These are phyloP conservation scores for Cotesia congregata DNA, from an alignment of 2,888 invertebrate species.

Conservation along the genomic window DNA sequence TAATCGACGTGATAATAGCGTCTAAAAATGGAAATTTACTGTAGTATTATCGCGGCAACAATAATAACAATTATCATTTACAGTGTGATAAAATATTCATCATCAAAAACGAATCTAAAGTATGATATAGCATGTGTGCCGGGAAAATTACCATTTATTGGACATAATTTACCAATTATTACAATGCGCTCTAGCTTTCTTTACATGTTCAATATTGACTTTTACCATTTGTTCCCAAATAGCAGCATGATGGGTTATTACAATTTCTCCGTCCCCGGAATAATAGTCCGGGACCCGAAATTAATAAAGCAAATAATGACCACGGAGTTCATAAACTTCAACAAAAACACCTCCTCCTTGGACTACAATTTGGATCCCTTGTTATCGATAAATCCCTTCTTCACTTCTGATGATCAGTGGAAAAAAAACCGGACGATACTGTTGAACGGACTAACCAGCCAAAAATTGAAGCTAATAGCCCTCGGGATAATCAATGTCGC, in stretches of 20 bases:
- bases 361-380: conserved; percentile 53
- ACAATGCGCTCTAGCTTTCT: conserved; percentile 24
- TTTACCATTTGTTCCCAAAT: conserved; percentile 45
- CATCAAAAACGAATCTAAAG: conserved; percentile 22
- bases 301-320: conserved; percentile 56
- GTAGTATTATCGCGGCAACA: neutral
- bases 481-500: conserved; percentile 47
- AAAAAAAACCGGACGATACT: conserved; percentile 42
- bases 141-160: conserved; percentile 49
- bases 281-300: conserved; percentile 57
- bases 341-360: conserved; percentile 46
- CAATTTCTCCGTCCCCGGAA: conserved; percentile 46
- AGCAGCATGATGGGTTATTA: conserved; percentile 57
- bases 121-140: conserved; percentile 43
- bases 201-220: conserved; percentile 25
- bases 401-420: conserved; percentile 55
- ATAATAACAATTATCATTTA: neutral
- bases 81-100: neutral
- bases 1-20: too few species aligned
- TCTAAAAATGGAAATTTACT: neutral
- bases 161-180: conserved; percentile 49
- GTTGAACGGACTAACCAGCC: conserved; percentile 38
- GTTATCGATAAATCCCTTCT: conserved; percentile 57
- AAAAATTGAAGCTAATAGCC: conserved; percentile 49
- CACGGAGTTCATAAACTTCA: conserved; percentile 56